A percentile compares a stretch with the other conserved stretches of the same genome.
Conservation (phyloP, 2,113 vertebrate genomes). For the Herpetotheres cachinnans region DNA sequence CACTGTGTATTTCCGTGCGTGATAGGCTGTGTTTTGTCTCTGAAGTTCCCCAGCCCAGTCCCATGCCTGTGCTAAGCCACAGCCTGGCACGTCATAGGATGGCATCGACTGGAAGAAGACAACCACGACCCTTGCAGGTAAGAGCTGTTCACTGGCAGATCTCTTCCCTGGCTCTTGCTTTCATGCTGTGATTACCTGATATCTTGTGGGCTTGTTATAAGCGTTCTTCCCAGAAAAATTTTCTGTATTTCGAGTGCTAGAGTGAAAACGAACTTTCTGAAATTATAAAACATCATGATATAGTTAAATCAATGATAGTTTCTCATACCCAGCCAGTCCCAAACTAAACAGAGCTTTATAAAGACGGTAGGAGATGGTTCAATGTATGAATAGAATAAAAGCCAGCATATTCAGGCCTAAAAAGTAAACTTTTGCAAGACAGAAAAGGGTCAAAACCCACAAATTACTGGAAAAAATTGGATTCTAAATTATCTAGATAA, state of each 20-base stretch:
- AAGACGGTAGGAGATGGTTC: neutral
- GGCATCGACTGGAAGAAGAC: neutral
- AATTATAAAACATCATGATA: conserved; percentile 21
- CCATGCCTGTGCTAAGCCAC: neutral
- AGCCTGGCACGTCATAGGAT: neutral
- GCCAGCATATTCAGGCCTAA: neutral
- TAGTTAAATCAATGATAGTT: neutral
- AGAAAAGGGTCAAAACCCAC: neutral
- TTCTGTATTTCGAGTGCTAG: conserved; percentile 80
- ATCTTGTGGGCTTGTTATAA: conserved; percentile 90
- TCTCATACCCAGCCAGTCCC: neutral
- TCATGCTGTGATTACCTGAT: conserved; percentile 80
- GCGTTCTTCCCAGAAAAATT: conserved; percentile 83
- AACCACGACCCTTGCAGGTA: neutral
- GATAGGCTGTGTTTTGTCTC: neutral
- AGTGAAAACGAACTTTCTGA: conserved; percentile 85
- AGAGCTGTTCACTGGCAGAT: neutral
- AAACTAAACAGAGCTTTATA: neutral
- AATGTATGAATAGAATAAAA: neutral
- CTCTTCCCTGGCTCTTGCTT: neutral
- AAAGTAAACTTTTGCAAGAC: neutral
- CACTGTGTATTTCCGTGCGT: neutral
- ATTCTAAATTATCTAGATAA: neutral
- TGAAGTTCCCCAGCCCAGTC: neutral
- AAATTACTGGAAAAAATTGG: neutral